Percentiles rank a stretch among this genome's conserved stretches.
These are phyloP conservation scores for Carposina sasakii DNA, from an alignment of 1,140 invertebrate species.

Conservation along the genomic window DNA sequence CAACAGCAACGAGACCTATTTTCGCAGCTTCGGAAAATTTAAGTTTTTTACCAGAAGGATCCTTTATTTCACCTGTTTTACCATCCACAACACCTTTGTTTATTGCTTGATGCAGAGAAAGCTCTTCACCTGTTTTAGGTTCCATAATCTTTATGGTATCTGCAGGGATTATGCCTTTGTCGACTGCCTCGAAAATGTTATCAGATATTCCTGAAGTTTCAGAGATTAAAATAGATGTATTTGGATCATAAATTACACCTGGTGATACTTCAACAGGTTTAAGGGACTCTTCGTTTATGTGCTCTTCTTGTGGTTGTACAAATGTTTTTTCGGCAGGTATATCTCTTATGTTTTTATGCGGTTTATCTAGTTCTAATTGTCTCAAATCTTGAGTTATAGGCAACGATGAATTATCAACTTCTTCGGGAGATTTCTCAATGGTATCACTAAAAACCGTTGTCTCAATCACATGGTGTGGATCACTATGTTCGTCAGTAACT, in stretches of 20 bases:
- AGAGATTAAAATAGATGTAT: slow-evolving; percentile 78
- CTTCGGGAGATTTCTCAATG: slow-evolving; percentile 25
- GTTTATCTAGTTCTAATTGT: too few relatives aligned
- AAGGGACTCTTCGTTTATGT: slow-evolving; percentile 56
- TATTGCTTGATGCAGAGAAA: slow-evolving; percentile 85
- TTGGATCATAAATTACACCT: slow-evolving; percentile 81
- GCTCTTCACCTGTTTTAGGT: slow-evolving; percentile 79
- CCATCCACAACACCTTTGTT: slow-evolving; percentile 83
- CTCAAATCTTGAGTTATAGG: too few relatives aligned
- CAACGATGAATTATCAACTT: slow-evolving; percentile 32
- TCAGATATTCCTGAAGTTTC: slow-evolving; percentile 76
- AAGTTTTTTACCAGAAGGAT: slow-evolving; percentile 77
- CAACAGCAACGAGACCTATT: slow-evolving; percentile 79
- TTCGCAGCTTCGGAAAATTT: slow-evolving; percentile 83
- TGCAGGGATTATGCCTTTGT: slow-evolving; percentile 78
- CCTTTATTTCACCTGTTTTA: slow-evolving; percentile 80
- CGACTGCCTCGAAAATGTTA: slow-evolving; percentile 78
- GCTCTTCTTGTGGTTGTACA: slow-evolving; percentile 39
- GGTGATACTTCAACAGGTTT: slow-evolving; percentile 77
- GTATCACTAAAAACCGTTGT: slow-evolving; percentile 17
- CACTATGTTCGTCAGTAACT: slow-evolving; percentile 27
- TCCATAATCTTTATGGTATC: slow-evolving; percentile 82
- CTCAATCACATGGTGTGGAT: slow-evolving; percentile 11
- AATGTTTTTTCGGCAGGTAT: slow-evolving; percentile 6
- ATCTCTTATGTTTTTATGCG: too few relatives aligned